Percentiles rank a stretch among this genome's conserved stretches.
phyloP scores from a whole-genome alignment of 2,888 invertebrate species.

The Heliconius charithonia region DNA sequence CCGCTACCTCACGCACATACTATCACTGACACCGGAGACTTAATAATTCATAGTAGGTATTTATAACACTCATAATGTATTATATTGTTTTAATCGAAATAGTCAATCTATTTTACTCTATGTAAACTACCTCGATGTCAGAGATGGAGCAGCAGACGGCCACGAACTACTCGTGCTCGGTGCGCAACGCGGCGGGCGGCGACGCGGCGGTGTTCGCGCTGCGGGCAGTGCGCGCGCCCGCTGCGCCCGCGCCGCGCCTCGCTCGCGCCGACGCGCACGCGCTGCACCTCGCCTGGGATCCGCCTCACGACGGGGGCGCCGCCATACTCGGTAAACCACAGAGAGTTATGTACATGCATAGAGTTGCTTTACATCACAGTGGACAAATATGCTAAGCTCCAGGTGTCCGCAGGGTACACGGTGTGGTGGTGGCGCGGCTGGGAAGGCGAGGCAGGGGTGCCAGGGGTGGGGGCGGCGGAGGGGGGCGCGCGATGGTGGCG shows the following conservation, averaged over 20 bases:
- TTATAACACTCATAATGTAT: background rate
- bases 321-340: conserved; percentile 54
- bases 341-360: background rate
- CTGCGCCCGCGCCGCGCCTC: conserved; percentile 85
- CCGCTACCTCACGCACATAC: conserved; percentile 80
- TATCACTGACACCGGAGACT: conserved; percentile 84
- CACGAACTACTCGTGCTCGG: conserved; percentile 90
- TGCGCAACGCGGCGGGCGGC: conserved; percentile 90
- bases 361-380: background rate
- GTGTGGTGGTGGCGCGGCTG: conserved; percentile 58
- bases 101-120: conserved; percentile 9
- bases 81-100: background rate
- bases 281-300: conserved; percentile 85
- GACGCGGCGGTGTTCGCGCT: conserved; percentile 89
- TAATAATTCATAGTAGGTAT: conserved; percentile 86
- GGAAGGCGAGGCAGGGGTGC: conserved; percentile 52
- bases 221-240: conserved; percentile 80
- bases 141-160: conserved; percentile 85
- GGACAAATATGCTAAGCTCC: too few species aligned
- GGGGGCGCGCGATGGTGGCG: conserved; percentile 83
- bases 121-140: conserved; percentile 53
- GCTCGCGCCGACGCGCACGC: conserved; percentile 80
- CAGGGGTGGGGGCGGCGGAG: conserved; percentile 46
- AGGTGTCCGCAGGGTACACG: conserved; percentile 58
- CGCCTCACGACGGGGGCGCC: conserved; percentile 66